A percentile compares a stretch with the other conserved stretches of the same genome.
Conservation (phyloP, 2,888 invertebrate species). For the Suillia variegata region DNA sequence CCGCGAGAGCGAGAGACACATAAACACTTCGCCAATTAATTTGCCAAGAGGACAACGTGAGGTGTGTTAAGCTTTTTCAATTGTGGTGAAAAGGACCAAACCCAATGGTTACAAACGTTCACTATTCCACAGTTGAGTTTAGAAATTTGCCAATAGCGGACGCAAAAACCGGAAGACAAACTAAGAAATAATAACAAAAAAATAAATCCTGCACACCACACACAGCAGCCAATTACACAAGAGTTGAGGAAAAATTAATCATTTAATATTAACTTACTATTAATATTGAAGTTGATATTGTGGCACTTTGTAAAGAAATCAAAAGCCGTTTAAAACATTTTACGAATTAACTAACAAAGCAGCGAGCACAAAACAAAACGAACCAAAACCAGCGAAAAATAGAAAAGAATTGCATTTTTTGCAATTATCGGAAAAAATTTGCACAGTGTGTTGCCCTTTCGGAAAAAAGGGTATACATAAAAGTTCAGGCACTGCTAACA, state of each 20-base stretch:
- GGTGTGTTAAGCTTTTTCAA: too few species aligned
- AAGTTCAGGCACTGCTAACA: too few species aligned
- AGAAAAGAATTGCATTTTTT: not conserved
- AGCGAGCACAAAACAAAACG: not conserved
- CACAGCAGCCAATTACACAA: slow-evolving; percentile 38
- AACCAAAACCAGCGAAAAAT: not conserved
- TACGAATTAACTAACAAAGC: too few species aligned
- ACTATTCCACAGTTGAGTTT: slow-evolving; percentile 32
- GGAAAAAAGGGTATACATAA: too few species aligned
- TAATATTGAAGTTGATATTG: too few species aligned
- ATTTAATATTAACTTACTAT: not conserved
- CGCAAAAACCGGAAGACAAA: slow-evolving; percentile 15
- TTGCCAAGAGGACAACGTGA: too few species aligned
- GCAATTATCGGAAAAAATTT: not conserved
- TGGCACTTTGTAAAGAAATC: too few species aligned
- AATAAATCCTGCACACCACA: too few species aligned
- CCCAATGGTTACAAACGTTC: not conserved
- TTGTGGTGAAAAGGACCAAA: not conserved
- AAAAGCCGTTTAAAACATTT: too few species aligned
- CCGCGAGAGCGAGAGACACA: too few species aligned
- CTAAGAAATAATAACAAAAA: not conserved
- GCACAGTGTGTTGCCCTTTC: too few species aligned
- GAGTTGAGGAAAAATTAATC: slow-evolving; percentile 20
- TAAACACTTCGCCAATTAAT: too few species aligned
- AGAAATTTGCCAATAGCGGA: slow-evolving; percentile 31